Evolutionary conservation across 2,797 vertebrate species (phyloP), one percentile per base, ranked within the genome.

Genomic region (Dryobates pubescens): DNA sequence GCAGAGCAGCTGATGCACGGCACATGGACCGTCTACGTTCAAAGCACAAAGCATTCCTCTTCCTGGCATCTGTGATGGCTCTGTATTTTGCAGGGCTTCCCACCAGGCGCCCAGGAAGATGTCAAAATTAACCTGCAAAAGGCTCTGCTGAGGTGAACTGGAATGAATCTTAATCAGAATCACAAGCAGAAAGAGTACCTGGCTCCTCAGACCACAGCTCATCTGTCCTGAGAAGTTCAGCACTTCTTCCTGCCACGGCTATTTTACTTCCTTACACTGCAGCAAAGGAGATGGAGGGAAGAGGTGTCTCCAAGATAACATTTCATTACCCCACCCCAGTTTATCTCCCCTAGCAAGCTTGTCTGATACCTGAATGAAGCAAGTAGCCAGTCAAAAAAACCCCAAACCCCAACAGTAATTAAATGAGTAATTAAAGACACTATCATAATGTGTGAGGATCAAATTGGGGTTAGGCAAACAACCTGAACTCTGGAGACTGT

Each of bases 401-500:
- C 47, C 71, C 79, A 38, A 38, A 38, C 38, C 38, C 11, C 38
- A 38, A 13, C 38, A 94, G 93, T 82, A 94, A 96, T 94, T 93
- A 94, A 93, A 88, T 76, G 78, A 90, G 89, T 96, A 94, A 96
- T 93, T 96, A 90, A 86, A 86, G 89, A 74, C 83, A 71, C 76
- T 83, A 94, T 90, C 83, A 72, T 79, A 90, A 90, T 23, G 45
- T 54, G 77, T 80, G 72, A 92, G 64, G 77, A 95, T 80, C 89
- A 95, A 86, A 95, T 34, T 67, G 0, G 69, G 82, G 86, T 93
- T 92, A 93, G 74, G 72, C 91, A 94, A 95, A 91, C 74, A 92
- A 74, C 41, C 45, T 59, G 36, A 74, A 96, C 41, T 82, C 80
- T 53, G 30, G 8, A 91, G 49, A 77, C 82, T 45, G 8, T 56